Percentiles rank a stretch among this genome's conserved stretches.
Conservation (phyloP, 2,113 vertebrate species). For the Camarhynchus parvulus region DNA sequence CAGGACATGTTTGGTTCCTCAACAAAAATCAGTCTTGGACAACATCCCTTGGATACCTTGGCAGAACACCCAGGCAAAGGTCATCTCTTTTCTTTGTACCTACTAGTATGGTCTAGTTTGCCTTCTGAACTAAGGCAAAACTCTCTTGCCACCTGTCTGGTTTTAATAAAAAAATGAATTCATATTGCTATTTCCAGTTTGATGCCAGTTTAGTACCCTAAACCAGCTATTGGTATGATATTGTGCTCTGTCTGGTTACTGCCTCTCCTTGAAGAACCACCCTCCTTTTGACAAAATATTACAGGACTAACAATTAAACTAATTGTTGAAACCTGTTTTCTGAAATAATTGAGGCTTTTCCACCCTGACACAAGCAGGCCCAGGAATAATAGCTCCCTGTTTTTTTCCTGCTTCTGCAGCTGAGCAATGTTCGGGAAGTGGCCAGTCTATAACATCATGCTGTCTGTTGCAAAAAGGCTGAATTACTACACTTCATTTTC, state of each 20-base stretch:
- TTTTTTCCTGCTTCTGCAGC: neutral
- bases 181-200: neutral
- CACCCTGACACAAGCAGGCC: too few species aligned
- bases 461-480: neutral
- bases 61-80: neutral
- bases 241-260: neutral
- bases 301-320: neutral
- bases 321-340: neutral
- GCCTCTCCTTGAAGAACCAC: neutral
- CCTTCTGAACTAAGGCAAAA: neutral
- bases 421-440: neutral
- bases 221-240: neutral
- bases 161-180: neutral
- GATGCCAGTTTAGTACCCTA: neutral
- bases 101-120: neutral
- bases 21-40: neutral
- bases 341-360: neutral
- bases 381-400: neutral
- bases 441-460: neutral
- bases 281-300: neutral
- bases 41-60: rapidly evolving
- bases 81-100: neutral
- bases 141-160: neutral
- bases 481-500: neutral
- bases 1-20: neutral